A percentile compares a stretch with the other conserved stretches of the same genome.
Evolutionary conservation across 1,140 invertebrate genomes (phyloP).

Genomic region (Leptinotarsa undecemlineata): DNA sequence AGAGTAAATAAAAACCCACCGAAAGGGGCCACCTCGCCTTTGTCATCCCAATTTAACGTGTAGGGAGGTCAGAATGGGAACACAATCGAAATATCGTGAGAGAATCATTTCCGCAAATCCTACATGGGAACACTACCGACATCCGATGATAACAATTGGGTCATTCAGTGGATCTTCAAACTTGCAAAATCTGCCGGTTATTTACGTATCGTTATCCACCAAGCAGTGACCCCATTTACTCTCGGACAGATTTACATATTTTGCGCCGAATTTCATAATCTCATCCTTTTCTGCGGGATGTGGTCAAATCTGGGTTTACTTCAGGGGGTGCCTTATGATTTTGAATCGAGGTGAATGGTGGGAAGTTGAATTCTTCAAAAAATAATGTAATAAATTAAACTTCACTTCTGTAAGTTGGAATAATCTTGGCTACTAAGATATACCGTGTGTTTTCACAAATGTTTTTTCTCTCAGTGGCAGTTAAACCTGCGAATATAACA

Average conservation of each 20-base stretch:
- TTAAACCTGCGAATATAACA: too few relatives aligned
- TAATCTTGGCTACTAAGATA: too few relatives aligned
- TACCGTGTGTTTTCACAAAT: too few relatives aligned
- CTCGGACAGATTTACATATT: slow-evolving; percentile 5
- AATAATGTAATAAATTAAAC: too few relatives aligned
- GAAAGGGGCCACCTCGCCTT: background rate
- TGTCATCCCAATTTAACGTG: background rate
- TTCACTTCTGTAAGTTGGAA: too few relatives aligned
- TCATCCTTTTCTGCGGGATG: background rate
- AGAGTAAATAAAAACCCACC: background rate
- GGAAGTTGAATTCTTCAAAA: too few relatives aligned
- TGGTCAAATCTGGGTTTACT: background rate
- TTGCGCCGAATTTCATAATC: slow-evolving; percentile 1
- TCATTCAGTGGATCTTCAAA: slow-evolving; percentile 8
- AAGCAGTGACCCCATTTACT: background rate
- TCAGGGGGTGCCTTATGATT: too few relatives aligned
- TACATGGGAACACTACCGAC: background rate
- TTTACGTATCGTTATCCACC: background rate
- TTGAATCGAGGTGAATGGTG: too few relatives aligned
- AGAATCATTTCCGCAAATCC: slow-evolving; percentile 3
- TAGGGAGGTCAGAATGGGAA: slow-evolving; percentile 1
- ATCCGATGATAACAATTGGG: slow-evolving; percentile 5
- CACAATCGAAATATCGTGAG: slow-evolving; percentile 7
- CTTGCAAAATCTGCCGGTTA: slow-evolving; percentile 6
- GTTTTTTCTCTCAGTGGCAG: too few relatives aligned